Evolutionary conservation across 2,113 vertebrate genomes (phyloP).

Genomic region (Engystomops pustulosus): DNA sequence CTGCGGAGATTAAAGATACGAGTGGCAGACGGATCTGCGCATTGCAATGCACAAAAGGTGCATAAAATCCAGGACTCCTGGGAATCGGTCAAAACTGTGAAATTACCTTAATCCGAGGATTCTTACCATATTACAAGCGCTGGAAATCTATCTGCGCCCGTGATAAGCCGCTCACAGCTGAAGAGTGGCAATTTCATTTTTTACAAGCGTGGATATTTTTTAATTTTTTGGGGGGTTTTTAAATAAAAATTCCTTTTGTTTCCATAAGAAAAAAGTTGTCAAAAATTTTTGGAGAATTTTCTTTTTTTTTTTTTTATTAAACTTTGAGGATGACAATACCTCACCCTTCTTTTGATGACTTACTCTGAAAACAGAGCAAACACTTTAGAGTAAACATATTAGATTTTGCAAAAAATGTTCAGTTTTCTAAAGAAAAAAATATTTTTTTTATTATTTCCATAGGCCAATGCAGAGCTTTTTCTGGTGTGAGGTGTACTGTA

Average conservation of each 20-base stretch:
- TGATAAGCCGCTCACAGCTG: constrained; percentile 27
- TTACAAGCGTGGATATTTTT: not conserved
- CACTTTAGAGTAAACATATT: too few relatives aligned
- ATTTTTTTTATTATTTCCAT: too few relatives aligned
- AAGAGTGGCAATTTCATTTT: constrained; percentile 15
- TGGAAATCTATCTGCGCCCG: constrained; percentile 55
- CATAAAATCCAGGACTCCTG: constrained; percentile 75
- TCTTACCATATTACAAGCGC: constrained; percentile 60
- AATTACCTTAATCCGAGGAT: constrained; percentile 82
- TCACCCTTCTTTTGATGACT: too few relatives aligned
- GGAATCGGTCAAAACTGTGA: constrained; percentile 78
- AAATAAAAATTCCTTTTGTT: not conserved
- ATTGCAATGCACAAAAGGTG: constrained; percentile 73
- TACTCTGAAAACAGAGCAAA: too few relatives aligned
- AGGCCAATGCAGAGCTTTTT: too few relatives aligned
- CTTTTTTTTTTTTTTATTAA: too few relatives aligned
- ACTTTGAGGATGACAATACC: too few relatives aligned
- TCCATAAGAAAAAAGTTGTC: too few relatives aligned
- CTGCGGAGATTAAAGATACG: constrained; percentile 75
- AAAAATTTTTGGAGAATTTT: too few relatives aligned
- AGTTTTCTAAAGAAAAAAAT: too few relatives aligned
- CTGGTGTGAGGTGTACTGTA: too few relatives aligned
- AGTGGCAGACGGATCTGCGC: constrained; percentile 72
- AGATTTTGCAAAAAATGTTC: too few relatives aligned
- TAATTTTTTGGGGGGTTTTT: not conserved